Base-by-base conservation (phyloP, 2,888 invertebrate genomes). In the Strigamia crassipes region DNA sequence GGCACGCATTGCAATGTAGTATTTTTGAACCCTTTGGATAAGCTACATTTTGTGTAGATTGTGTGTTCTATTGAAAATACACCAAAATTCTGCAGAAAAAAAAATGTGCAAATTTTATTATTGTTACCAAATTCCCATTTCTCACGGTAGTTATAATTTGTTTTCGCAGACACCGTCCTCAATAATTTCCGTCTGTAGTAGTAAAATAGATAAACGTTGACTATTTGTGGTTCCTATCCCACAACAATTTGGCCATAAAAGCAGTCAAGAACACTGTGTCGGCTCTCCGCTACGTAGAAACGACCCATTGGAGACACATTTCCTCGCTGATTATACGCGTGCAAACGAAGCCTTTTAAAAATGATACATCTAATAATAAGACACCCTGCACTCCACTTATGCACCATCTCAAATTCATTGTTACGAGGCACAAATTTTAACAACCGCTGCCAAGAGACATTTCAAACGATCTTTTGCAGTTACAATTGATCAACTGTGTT, bases 311-410 rank as follows among this genome's bases (percentile, higher is more conserved):
- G 61, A 61, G 61, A 9, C 61, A 61, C 61, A 61, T 61, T 61
- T 61, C 21, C 18, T 21, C 61, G 61, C 61, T 61, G 61, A 61
- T 61, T 61, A 61, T 61, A 61, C 61, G n/a, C 61, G 61, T n/a
- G 61, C 61, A 61, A 61, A 61, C 61, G 61, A 61, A 61, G 61
- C 61, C 61, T 21, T 61, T 61, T 61, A 61, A 61, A 61, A 61
- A 61, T 61, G 61, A 61, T 61, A 61, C 61, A 61, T 61, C 61
- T 61, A 61, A 61, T 61, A 2, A 61, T 61, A 61, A 61, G 61
- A n/a, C 61, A 61, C 61, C 61, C 61, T 61, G 21, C 13, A 10
- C 61, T n/a, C 61, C 61, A 61, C 61, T 61, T 61, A 61, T 61
- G 61, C 61, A n/a, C 61, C 61, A 61, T 61, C 61, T 61, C 61